phyloP scores from a whole-genome alignment of 2,888 invertebrate genomes.

The Perizoma affinitatum region DNA sequence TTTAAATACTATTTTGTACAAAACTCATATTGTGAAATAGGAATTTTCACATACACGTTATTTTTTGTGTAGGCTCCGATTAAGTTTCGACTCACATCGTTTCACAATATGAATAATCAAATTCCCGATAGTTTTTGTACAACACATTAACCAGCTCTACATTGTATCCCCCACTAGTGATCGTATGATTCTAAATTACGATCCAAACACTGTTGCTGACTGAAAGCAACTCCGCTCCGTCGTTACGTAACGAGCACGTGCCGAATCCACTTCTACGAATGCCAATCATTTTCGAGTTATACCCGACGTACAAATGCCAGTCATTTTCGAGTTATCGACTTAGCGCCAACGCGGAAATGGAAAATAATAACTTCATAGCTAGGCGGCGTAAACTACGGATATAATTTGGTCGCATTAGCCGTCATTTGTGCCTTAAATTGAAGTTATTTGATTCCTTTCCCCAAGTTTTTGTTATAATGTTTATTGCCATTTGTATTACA shows the following conservation, averaged over 20 bases:
- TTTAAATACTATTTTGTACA: too few species aligned
- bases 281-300: conserved; percentile 82
- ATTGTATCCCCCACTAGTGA: conserved; percentile 6
- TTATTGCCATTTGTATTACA: too few species aligned
- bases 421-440: conserved; percentile 67
- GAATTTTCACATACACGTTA: too few species aligned
- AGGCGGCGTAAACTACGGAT: conserved; percentile 67
- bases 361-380: conserved; percentile 81
- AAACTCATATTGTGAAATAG: too few species aligned
- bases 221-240: conserved; percentile 48
- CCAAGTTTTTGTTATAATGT: conserved; percentile 1
- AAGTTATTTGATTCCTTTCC: conserved; percentile 43
- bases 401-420: conserved; percentile 77
- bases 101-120: too few species aligned
- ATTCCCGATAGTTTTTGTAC: too few species aligned
- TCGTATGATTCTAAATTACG: conserved; percentile 18
- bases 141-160: conserved; percentile 1
- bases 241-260: conserved; percentile 73
- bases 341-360: conserved; percentile 77
- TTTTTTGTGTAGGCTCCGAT: too few species aligned
- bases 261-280: conserved; percentile 67
- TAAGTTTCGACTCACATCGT: too few species aligned
- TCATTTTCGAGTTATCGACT: conserved; percentile 84
- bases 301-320: conserved; percentile 70
- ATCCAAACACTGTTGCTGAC: conserved; percentile 36